Evolutionary conservation across 1,140 invertebrate genomes (phyloP).

Genomic region (Bradynema listronoti): DNA sequence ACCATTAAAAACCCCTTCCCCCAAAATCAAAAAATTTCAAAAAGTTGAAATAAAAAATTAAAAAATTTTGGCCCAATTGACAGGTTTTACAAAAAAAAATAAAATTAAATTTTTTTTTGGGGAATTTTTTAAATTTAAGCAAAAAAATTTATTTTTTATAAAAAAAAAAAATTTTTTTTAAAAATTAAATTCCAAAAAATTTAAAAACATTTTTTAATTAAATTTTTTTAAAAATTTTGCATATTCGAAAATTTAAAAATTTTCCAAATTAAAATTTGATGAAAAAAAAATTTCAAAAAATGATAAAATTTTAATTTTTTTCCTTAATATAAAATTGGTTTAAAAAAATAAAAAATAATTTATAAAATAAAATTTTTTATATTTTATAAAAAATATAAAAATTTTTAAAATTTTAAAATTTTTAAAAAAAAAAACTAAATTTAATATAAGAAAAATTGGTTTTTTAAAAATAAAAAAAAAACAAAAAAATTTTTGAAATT

Average conservation of each 20-base stretch:
- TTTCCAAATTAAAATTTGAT: not conserved
- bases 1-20: no score
- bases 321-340: no score
- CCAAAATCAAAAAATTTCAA: no score
- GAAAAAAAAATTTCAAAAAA: not conserved
- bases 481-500: not conserved
- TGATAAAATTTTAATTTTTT: no score
- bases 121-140: not conserved
- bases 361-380: no score
- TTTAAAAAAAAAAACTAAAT: not conserved
- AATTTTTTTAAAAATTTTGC: not conserved
- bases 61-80: no score
- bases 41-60: no score
- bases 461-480: constrained; percentile 1
- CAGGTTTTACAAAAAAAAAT: no score
- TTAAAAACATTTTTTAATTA: not conserved
- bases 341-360: not conserved
- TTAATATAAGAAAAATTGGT: not conserved
- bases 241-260: not conserved
- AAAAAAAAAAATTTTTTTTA: not conserved
- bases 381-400: not conserved
- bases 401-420: not conserved
- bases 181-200: not conserved
- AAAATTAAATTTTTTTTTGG: no score
- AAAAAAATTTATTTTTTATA: not conserved